Evolutionary conservation across 2,113 vertebrate species (phyloP), one percentile per base, ranked within the genome.

Genomic region (Daboia siamensis): DNA sequence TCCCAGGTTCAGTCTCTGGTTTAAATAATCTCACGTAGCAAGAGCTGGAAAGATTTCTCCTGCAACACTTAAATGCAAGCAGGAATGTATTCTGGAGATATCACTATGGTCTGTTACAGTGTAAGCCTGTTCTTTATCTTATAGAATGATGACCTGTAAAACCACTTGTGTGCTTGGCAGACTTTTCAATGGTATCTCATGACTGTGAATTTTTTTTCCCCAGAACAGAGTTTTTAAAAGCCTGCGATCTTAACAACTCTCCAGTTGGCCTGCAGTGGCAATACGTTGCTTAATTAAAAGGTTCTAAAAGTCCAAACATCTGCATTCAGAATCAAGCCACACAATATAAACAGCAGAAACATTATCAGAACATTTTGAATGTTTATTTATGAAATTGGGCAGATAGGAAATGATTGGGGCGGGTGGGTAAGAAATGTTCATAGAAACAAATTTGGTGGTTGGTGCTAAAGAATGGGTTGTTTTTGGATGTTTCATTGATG

Each of bases 161-260:
- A 69, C 44, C 17, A 55, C 29, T 57, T 57, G 87, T 57, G 87
- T 20, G 39, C 39, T 74, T 54, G 94, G 93, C 94, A 96, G 91
- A 85, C 96, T 94, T 94, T 95, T 90, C 93, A 93, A 74, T 89
- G 91, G 91, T 94, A 95, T 92, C 93, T 94, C 80, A 96, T 89
- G 95, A 91, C 89, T 91, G 26, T 51, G 64, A 17, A 5, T 92
- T 5, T 20, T 90, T 52, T 64, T 56, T 6, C 3, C 17, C 57
- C 86, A 90, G 21, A 86, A 86, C 61, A 6, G 13, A 69, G 1
- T 39, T 90, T 55, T 64, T 90, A 10, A 9, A 69, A 93, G 0
- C 0, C 7, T 55, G n/a, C 0, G n/a, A 93, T 90, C 90, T 95
- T n/a, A 44, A 90, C 39, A 51, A 85, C 1, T 85, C 69, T 46